Conservation (phyloP, 1,140 invertebrate species). For the Musca vetustissima region DNA sequence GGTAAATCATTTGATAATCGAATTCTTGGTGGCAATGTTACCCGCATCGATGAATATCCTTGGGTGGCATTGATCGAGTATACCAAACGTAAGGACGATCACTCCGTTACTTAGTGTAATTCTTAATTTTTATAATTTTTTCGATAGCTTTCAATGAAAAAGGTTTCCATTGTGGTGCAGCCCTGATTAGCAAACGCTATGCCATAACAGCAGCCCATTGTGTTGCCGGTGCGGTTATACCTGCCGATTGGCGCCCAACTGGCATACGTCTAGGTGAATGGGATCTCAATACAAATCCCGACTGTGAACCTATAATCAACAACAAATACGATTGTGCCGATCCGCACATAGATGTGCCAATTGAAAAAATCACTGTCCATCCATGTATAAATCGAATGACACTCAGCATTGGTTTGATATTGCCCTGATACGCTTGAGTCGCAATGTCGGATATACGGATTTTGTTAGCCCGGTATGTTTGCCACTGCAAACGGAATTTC, state of each 20-base stretch:
- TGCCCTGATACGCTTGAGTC: conserved; percentile 69
- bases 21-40: conserved; percentile 59
- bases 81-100: conserved; percentile 34
- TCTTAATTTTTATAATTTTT: neutral
- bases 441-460: conserved; percentile 59
- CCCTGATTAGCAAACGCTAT: conserved; percentile 60
- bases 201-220: conserved; percentile 63
- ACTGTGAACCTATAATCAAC: conserved; percentile 38
- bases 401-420: conserved; percentile 70
- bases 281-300: conserved; percentile 44
- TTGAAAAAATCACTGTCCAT: conserved; percentile 59
- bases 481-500: conserved; percentile 58
- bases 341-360: conserved; percentile 60
- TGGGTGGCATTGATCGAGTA: conserved; percentile 66
- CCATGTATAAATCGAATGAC: conserved; percentile 59
- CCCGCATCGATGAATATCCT: conserved; percentile 67
- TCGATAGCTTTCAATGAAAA: conserved; percentile 34
- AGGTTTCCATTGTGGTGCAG: conserved; percentile 60
- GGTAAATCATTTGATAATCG: conserved; percentile 16
- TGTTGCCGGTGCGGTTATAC: conserved; percentile 57
- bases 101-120: neutral
- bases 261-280: conserved; percentile 52
- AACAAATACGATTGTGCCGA: conserved; percentile 56
- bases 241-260: conserved; percentile 54
- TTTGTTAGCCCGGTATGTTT: conserved; percentile 81